Base-by-base conservation (phyloP, 2,113 vertebrate genomes). In the Gulo gulo region DNA sequence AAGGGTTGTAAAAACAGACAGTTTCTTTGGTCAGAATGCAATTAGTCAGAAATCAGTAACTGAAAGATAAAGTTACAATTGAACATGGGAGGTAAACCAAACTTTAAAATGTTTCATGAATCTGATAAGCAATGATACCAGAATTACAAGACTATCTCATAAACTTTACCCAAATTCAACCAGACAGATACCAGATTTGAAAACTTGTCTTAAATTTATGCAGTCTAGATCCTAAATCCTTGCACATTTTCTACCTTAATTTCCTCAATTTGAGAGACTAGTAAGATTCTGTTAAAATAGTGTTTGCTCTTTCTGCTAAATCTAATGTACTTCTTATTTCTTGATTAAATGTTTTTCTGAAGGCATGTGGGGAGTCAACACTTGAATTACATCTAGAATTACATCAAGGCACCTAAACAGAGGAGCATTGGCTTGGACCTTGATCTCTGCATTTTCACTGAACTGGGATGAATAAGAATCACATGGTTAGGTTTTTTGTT, bases 301-400 rank as follows among this genome's bases (percentile, higher is more conserved):
- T 74, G 42, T 39, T 93, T 20, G 69, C 36, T 47, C 13, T 87
- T 79, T 59, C 45, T 59, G 83, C 18, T 90, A 34, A 97, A 91
- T 84, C n/a, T 91, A 91, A 80, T 97, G 80, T 74, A 63, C n/a
- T 96, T 87, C 57, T 61, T 84, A 83, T 95, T 97, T 59, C 47
- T 95, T 96, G 96, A 97, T 88, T 76, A 74, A 96, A 52, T 88
- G 71, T 88, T 91, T 94, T 91, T 88, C 85, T 92, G 50, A 69
- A 85, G 65, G 11, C 50, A 78, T 86, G 65, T 79, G 55, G 76
- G 34, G 16, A 74, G 39, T n/a, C 86, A 91, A 42, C 55, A 83
- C 91, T 83, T 88, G 71, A 91, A 20, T 91, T 96, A 65, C 36
- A 65, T 94, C 39, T 85, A 20, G 78, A 91, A 97, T 96, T 91